These are phyloP conservation scores for Neoniphon sammara DNA, from an alignment of 2,797 vertebrate genomes.

Conservation along the genomic window DNA sequence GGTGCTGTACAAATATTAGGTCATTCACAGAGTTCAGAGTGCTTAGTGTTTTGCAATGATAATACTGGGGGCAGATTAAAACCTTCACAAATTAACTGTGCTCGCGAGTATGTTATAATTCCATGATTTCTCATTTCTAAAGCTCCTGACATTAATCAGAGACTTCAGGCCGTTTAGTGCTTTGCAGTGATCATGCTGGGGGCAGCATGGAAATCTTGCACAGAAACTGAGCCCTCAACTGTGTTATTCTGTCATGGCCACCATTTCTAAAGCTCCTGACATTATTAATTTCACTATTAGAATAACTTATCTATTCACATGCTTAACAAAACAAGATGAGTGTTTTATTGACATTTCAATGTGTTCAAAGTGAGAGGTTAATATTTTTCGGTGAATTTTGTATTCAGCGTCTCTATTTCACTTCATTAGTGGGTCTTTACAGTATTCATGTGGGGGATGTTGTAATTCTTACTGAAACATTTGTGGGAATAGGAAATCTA, in stretches of 20 bases:
- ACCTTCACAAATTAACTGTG: background rate
- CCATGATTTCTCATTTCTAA: conserved; percentile 13
- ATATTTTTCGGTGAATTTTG: background rate
- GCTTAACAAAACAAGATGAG: too few relatives aligned
- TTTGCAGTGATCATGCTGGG: background rate
- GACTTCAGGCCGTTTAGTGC: conserved; percentile 14
- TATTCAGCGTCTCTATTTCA: background rate
- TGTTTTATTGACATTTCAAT: background rate
- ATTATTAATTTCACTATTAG: background rate
- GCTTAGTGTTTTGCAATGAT: background rate
- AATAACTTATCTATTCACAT: too few relatives aligned
- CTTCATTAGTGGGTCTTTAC: background rate
- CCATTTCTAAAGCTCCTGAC: background rate
- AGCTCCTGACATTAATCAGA: conserved; percentile 26
- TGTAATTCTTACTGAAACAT: background rate
- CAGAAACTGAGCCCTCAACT: background rate
- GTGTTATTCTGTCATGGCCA: background rate
- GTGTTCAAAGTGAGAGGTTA: background rate
- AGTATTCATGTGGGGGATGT: background rate
- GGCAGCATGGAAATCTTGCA: conserved; percentile 10
- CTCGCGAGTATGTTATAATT: conserved; percentile 13
- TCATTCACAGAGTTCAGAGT: conserved; percentile 30
- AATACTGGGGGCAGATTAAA: background rate
- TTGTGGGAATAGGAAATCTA: background rate
- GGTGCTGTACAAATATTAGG: conserved; percentile 13